Evolutionary conservation across 2,797 vertebrate genomes (phyloP).

Genomic region (Florisuga fusca): DNA sequence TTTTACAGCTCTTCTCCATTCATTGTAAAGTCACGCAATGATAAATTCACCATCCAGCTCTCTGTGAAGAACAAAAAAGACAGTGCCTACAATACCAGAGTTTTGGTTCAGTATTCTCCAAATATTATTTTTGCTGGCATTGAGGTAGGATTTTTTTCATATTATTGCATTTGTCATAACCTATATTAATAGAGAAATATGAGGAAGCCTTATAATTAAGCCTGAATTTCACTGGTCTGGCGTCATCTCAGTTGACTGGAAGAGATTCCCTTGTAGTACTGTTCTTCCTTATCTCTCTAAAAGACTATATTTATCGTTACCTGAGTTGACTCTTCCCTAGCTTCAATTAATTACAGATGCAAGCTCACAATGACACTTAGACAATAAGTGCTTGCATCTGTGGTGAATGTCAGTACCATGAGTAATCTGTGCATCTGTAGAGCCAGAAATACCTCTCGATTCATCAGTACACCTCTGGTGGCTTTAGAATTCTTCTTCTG

Average conservation of each 20-base stretch:
- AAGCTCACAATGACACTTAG: background rate
- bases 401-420: background rate
- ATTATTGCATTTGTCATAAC: background rate
- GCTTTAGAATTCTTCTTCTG: background rate
- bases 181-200: background rate
- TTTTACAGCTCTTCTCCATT: slow-evolving; percentile 75
- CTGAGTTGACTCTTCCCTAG: background rate
- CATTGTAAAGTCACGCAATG: slow-evolving; percentile 83
- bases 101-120: slow-evolving; percentile 85
- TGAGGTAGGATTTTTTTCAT: slow-evolving; percentile 82
- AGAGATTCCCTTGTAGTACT: background rate
- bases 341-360: background rate
- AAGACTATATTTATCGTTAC: background rate
- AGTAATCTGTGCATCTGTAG: background rate
- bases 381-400: background rate
- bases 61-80: slow-evolving; percentile 87
- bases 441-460: background rate
- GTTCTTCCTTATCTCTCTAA: background rate
- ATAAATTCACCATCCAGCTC: slow-evolving; percentile 86
- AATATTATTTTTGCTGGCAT: slow-evolving; percentile 94
- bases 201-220: background rate
- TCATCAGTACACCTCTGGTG: background rate
- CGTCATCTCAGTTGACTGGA: background rate
- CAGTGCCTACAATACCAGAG: slow-evolving; percentile 94
- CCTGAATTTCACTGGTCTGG: background rate